phyloP scores from a whole-genome alignment of 2,888 invertebrate species.

The Lottia gigantea region DNA sequence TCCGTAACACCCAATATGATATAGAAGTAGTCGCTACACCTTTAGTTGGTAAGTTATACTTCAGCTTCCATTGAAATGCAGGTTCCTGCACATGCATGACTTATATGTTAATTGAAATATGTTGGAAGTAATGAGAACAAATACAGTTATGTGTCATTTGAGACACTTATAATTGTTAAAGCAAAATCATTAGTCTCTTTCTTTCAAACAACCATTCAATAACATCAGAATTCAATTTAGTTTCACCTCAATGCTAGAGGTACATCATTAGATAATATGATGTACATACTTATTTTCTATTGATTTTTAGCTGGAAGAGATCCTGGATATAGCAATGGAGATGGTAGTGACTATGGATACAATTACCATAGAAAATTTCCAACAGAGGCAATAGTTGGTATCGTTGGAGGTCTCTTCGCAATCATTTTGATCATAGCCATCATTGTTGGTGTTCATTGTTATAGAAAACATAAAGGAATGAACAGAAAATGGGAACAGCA shows the following conservation, averaged over 20 bases:
- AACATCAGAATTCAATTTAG: too few relatives aligned
- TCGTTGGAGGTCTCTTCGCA: constrained; percentile 39
- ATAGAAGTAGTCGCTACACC: constrained; percentile 15
- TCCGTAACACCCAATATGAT: constrained; percentile 14
- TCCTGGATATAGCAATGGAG: constrained; percentile 37
- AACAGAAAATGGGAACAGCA: constrained; percentile 39
- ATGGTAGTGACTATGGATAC: constrained; percentile 41
- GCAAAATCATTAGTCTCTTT: too few relatives aligned
- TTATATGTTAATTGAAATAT: too few relatives aligned
- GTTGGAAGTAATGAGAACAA: too few relatives aligned
- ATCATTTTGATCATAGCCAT: constrained; percentile 39
- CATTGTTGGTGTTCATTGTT: constrained; percentile 40
- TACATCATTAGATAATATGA: too few relatives aligned
- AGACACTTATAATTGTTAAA: too few relatives aligned
- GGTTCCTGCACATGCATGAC: too few relatives aligned
- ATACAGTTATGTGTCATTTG: too few relatives aligned
- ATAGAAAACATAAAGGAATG: constrained; percentile 40
- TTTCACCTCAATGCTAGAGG: too few relatives aligned
- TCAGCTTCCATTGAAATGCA: too few relatives aligned
- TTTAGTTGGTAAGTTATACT: constrained; percentile 11
- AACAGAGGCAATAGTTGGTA: constrained; percentile 38
- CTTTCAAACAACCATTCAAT: too few relatives aligned
- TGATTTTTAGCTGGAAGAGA: constrained; percentile 15
- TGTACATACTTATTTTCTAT: neutral
- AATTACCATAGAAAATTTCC: constrained; percentile 37